phyloP scores from a whole-genome alignment of 2,888 invertebrate genomes.

The Habroteleia sp. region DNA sequence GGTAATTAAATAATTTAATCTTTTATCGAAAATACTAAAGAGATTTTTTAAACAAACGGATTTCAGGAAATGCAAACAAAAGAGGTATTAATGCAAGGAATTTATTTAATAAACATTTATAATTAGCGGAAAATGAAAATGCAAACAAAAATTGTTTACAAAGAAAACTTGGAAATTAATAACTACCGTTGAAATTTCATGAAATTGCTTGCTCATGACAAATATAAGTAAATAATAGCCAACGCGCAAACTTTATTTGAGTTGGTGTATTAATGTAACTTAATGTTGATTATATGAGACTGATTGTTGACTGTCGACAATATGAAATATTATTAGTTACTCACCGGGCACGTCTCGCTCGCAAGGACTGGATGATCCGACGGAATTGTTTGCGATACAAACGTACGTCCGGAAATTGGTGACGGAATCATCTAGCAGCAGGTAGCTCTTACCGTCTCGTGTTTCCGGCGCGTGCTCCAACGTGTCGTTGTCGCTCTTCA shows the following conservation, averaged over 20 bases:
- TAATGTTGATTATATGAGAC: constrained; percentile 29
- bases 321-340: constrained; percentile 62
- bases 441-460: constrained; percentile 83
- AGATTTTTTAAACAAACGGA: too few species aligned
- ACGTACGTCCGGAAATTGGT: constrained; percentile 89
- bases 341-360: constrained; percentile 83
- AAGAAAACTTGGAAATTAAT: constrained; percentile 2
- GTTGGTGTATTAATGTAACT: constrained; percentile 14
- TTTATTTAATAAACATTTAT: too few species aligned
- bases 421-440: constrained; percentile 84
- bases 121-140: neutral
- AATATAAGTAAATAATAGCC: neutral
- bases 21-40: too few species aligned
- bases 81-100: too few species aligned
- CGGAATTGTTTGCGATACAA: constrained; percentile 92
- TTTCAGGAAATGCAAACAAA: too few species aligned
- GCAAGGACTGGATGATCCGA: constrained; percentile 85
- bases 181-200: neutral
- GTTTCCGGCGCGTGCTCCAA: constrained; percentile 84
- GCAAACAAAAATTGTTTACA: neutral
- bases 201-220: neutral
- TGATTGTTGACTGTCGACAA: constrained; percentile 12
- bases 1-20: too few species aligned
- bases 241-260: neutral
- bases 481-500: constrained; percentile 92